Evolutionary conservation across 1,140 invertebrate genomes (phyloP).

Genomic region (Lordiphosa mommai): DNA sequence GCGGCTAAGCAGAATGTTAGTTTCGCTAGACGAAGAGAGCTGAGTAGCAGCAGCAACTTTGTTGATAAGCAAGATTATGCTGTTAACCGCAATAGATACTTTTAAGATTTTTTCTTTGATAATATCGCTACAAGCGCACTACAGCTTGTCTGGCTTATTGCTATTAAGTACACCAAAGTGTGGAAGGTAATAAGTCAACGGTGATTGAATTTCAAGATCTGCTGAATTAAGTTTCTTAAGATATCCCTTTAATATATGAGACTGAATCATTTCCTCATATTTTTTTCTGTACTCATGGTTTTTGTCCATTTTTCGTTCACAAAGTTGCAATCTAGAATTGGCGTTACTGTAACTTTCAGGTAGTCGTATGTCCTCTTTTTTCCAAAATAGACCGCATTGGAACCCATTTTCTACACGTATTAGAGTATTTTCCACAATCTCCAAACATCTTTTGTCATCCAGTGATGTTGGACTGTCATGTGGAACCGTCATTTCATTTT

Average conservation of each 20-base stretch:
- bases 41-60: too few relatives aligned
- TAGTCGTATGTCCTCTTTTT: not conserved
- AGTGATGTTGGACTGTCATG: not conserved
- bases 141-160: slow-evolving; percentile 26
- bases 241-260: slow-evolving; percentile 8
- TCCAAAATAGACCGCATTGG: slow-evolving; percentile 21
- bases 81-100: too few relatives aligned
- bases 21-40: too few relatives aligned
- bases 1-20: too few relatives aligned
- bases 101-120: too few relatives aligned
- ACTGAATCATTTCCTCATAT: not conserved
- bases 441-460: not conserved
- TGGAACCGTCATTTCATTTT: not conserved
- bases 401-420: not conserved
- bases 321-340: not conserved
- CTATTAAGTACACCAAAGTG: slow-evolving; percentile 19
- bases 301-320: slow-evolving; percentile 14
- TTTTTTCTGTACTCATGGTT: not conserved
- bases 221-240: not conserved
- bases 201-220: not conserved
- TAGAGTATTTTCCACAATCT: slow-evolving; percentile 8
- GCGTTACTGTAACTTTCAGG: slow-evolving; percentile 14
- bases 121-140: too few relatives aligned
- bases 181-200: slow-evolving; percentile 13
- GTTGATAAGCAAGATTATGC: too few relatives aligned